These are phyloP conservation scores for Lophochroa leadbeateri DNA, from an alignment of 2,113 vertebrate species.

Conservation along the genomic window DNA sequence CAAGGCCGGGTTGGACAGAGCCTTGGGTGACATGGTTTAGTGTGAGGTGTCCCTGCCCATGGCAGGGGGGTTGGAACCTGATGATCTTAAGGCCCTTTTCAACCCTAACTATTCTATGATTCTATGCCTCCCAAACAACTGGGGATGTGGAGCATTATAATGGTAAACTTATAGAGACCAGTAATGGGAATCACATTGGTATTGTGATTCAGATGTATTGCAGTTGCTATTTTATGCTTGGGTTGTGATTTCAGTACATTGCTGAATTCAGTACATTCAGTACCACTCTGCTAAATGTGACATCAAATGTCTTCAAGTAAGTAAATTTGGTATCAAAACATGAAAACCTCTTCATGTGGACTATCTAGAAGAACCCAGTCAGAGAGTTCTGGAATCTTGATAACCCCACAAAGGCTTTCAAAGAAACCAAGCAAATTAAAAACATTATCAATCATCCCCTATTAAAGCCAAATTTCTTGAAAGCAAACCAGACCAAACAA, in stretches of 20 bases:
- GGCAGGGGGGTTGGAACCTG: too few relatives aligned
- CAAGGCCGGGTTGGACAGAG: too few relatives aligned
- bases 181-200: not conserved
- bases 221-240: fast-evolving
- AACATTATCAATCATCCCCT: not conserved
- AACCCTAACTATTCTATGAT: not conserved
- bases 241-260: not conserved
- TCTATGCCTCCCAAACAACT: not conserved
- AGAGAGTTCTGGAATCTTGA: not conserved
- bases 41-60: too few relatives aligned
- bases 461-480: not conserved
- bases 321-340: not conserved
- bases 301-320: not conserved
- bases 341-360: not conserved
- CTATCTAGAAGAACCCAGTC: not conserved
- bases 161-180: not conserved
- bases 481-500: not conserved
- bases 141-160: fast-evolving
- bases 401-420: not conserved
- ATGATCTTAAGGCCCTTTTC: not conserved
- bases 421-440: not conserved
- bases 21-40: too few relatives aligned
- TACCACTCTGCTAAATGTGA: not conserved
- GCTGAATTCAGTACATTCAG: not conserved
- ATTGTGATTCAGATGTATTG: not conserved